Base-by-base conservation (phyloP, 2,113 vertebrate species). In the Bubalus kerabau region DNA sequence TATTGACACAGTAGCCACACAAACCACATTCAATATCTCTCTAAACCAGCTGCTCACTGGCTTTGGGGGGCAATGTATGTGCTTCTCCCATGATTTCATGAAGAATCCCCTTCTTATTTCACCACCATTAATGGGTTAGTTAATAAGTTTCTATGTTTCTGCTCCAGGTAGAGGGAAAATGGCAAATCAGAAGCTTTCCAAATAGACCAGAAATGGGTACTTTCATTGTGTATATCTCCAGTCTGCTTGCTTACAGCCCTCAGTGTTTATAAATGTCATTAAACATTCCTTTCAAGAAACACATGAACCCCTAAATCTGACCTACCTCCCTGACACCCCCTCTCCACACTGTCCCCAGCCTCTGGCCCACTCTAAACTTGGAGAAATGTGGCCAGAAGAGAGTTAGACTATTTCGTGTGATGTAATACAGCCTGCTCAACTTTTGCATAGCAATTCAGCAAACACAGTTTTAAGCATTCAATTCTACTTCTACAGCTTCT, bases 391-490 rank as follows among this genome's bases (percentile, higher is more conserved):
- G 91, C 10, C 96, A 98, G 95, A 95, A 96, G 96, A 1, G 0
- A 94, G 2, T 32, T 52, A 87, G 96, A 96, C 95, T 96, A 46
- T 97, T 96, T 96, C 92, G 95, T 93, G 87, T 83, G 97, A 98
- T 98, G 98, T 28, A 62, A 97, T 97, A 94, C 0, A 64, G 91
- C 96, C 98, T 96, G 96, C 97, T 98, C 98, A 98, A 98, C 97
- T 99, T 98, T 98, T 98, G 97, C 98, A 97, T 98, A 98, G 98
- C 82, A 98, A 98, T 98, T 98, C 98, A 98, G 98, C 96, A 98
- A 98, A 98, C 98, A 99, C 95, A 98, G 98, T 98, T 99, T 99
- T 99, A 99, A 99, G 98, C 97, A 99, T 99, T 99, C 98, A 98
- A 94, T 99, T 99, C 98, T 98, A 98, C 98, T 99, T 98, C 98